These are phyloP conservation scores for Crypturellus undulatus DNA, from an alignment of 2,113 vertebrate species.

Conservation along the genomic window DNA sequence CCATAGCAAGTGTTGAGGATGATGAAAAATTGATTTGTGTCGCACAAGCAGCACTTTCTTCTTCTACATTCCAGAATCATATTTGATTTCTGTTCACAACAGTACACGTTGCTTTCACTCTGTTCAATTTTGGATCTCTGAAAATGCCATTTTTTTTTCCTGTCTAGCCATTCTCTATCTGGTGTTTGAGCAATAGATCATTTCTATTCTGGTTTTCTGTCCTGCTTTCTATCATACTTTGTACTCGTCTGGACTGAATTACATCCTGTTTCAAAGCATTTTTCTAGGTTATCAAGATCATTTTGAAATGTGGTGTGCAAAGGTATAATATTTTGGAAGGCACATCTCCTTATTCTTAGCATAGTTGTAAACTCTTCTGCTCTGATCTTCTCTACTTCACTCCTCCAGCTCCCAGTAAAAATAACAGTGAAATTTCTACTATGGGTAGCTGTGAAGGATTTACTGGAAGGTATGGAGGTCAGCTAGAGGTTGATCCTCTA, in stretches of 20 bases:
- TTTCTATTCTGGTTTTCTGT: constrained; percentile 6
- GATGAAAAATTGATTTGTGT: not conserved
- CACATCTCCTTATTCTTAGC: not conserved
- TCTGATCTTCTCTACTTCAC: not conserved
- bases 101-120: not conserved
- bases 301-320: not conserved
- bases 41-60: not conserved
- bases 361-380: not conserved
- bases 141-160: not conserved
- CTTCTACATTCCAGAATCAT: not conserved
- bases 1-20: not conserved
- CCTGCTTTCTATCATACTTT: not conserved
- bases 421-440: not conserved
- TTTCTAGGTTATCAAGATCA: constrained; percentile 36
- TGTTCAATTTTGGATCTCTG: not conserved
- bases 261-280: constrained; percentile 6
- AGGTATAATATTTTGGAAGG: not conserved
- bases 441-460: not conserved
- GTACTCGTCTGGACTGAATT: not conserved
- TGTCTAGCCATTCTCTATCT: constrained; percentile 12
- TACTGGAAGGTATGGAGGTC: not conserved
- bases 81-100: not conserved
- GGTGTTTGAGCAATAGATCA: constrained; percentile 27
- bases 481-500: not conserved
- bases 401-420: not conserved